Evolutionary conservation across 2,797 vertebrate genomes (phyloP), one percentile per base, ranked within the genome.

Genomic region (Ara ararauna): DNA sequence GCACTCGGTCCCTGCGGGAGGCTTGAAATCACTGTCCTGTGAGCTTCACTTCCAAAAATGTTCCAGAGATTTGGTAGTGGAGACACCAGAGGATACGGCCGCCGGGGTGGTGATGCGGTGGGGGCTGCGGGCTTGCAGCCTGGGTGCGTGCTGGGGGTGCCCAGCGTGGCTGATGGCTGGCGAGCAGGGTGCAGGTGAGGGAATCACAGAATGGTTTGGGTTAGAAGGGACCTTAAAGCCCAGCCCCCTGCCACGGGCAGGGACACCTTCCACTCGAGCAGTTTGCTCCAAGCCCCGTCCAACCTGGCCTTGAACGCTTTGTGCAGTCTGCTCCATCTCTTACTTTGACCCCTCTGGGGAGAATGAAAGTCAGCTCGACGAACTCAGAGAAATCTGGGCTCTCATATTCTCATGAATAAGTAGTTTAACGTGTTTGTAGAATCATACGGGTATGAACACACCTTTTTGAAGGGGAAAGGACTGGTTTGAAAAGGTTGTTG

Each of bases 321-420:
- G 1, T 11, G 42, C 13, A 8, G 22, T 47, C 40, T 44, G 0
- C 13, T 40, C 58, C n/a, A 8, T 36, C 47, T n/a, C 47, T 42
- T 64, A 1, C 40, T 47, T 14, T 14, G 47, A 32, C 6, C 13
- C 12, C 19, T 32, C 16, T 30, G 48, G 32, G 19, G 9, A 50
- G 10, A 16, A 30, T 0, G 1, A 30, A 12, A 13, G 65, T 70
- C 51, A 4, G 20, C 13, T 50, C 11, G 12, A 0, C 2, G 1
- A n/a, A 15, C n/a, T 1, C 18, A 5, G 62, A 77, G 40, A 38
- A 78, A 18, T 40, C 38, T 8, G 9, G 8, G 3, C 60, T 79
- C 30, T 79, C 26, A 0, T 5, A 6, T n/a, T 54, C 27, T 81
- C 17, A 1, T 8, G 5, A 67, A 36, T 38, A 74, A 89, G 19